Evolutionary conservation across 1,140 invertebrate species (phyloP).

Genomic region (Calosoma granatense): DNA sequence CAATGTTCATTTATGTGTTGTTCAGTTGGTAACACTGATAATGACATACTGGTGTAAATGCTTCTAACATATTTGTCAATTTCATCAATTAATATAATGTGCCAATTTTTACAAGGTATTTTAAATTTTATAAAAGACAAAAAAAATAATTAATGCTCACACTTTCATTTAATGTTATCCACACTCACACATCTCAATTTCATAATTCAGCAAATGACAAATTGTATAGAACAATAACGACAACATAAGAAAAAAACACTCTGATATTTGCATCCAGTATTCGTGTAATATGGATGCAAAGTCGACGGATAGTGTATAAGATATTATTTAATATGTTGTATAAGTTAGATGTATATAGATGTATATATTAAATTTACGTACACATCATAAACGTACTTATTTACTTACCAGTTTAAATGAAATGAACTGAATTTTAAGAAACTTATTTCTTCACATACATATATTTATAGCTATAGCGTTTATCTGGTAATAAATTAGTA

Average conservation of each 20-base stretch:
- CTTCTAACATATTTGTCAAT: background rate
- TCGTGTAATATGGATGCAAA: no score
- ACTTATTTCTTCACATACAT: no score
- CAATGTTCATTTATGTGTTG: no score
- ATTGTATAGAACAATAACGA: slow-evolving; percentile 5
- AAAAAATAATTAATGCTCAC: background rate
- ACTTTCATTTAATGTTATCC: background rate
- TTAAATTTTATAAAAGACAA: slow-evolving; percentile 5
- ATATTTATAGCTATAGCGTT: no score
- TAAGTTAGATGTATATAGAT: slow-evolving; percentile 8
- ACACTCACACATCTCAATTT: no score
- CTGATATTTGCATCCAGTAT: no score
- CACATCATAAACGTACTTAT: background rate
- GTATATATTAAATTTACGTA: slow-evolving; percentile 7
- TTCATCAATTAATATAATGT: slow-evolving; percentile 6
- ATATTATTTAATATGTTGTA: background rate
- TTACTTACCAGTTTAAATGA: slow-evolving; percentile 1
- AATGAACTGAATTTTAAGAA: slow-evolving; percentile 1
- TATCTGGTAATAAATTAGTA: slow-evolving; percentile 9
- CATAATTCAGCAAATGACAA: slow-evolving; percentile 1
- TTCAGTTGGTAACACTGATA: no score
- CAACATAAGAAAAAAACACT: no score
- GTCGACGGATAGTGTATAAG: background rate
- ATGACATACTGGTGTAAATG: no score
- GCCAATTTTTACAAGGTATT: slow-evolving; percentile 4